Conservation (phyloP, 2,113 vertebrate genomes). For the Passer montanus region DNA sequence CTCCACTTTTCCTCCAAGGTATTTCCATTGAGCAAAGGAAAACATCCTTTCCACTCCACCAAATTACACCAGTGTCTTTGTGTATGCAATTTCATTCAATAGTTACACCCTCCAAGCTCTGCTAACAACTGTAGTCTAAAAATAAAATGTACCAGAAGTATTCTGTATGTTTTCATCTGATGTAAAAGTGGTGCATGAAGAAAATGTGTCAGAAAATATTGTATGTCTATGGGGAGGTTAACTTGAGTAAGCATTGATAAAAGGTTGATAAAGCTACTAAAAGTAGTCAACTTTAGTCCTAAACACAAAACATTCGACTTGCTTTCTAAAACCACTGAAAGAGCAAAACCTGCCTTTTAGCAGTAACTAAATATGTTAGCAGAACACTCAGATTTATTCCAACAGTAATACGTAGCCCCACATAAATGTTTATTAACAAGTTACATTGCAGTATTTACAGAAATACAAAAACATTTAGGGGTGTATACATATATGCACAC, state of each 20-base stretch:
- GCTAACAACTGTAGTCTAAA: background rate
- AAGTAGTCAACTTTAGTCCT: background rate
- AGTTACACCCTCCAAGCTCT: background rate
- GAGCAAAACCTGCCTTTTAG: background rate
- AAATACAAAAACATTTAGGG: background rate
- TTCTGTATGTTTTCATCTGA: background rate
- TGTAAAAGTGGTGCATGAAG: background rate
- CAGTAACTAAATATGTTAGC: background rate
- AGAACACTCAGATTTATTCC: background rate
- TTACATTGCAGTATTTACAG: background rate
- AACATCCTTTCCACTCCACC: background rate
- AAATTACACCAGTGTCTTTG: background rate
- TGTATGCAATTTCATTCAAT: background rate
- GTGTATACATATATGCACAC: too few species aligned
- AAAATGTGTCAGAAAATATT: background rate
- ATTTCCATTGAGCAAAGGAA: conserved; percentile 15
- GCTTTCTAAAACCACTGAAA: background rate
- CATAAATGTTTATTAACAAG: background rate
- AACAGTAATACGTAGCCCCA: background rate
- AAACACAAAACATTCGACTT: background rate
- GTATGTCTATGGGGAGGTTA: too few species aligned
- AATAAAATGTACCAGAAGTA: background rate
- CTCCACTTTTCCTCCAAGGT: background rate
- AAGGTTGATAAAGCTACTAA: background rate
- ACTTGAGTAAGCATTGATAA: background rate